Evolutionary conservation across 1,140 invertebrate species (phyloP), one percentile per base, ranked within the genome.

Genomic region (Panagrolaimus sp.): DNA sequence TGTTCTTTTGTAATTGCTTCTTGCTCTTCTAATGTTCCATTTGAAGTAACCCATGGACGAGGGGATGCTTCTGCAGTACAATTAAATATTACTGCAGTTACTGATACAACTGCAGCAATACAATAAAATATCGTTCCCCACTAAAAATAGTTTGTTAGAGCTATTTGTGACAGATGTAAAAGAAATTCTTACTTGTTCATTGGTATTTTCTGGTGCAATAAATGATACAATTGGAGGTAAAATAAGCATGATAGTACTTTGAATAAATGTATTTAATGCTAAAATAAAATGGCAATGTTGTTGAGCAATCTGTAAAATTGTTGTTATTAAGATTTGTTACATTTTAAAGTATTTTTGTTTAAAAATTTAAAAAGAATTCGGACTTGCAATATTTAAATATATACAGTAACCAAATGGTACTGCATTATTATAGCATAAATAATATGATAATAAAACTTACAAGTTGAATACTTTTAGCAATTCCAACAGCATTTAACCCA

Each of bases 201-300:
- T n/a, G 16, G 70, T 66, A 63, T 76, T 75, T 4, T 53, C 65
- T 0, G 75, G 71, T 13, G 67, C 72, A 27, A 77, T 46, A 7
- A 51, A 43, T 20, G 72, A 62, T 5, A 76, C 76, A 8, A 73
- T 47, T 16, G 64, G 46, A 3, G 75, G 74, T 23, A 76, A 67
- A 31, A 74, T n/a, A 16, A 76, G 66, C 11, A 69, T 66, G 23
- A 61, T 64, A 16, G 48, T 43, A 27, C 68, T 68, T n/a, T 46
- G 38, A 42, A 67, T 53, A 27, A 77, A 63, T 7, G 66, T 66
- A 45, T 72, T 61, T 13, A 73, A 64, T 11, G 74, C 53, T 65
- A 76, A 69, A 9, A 76, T 66, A 25, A 76, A 68, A 38, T 72
- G 65, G 11, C 67, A 51, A 57, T 70, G 65, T 57, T 72, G 74